Conservation (phyloP, 2,888 invertebrate genomes). For the Perdita meconis region DNA sequence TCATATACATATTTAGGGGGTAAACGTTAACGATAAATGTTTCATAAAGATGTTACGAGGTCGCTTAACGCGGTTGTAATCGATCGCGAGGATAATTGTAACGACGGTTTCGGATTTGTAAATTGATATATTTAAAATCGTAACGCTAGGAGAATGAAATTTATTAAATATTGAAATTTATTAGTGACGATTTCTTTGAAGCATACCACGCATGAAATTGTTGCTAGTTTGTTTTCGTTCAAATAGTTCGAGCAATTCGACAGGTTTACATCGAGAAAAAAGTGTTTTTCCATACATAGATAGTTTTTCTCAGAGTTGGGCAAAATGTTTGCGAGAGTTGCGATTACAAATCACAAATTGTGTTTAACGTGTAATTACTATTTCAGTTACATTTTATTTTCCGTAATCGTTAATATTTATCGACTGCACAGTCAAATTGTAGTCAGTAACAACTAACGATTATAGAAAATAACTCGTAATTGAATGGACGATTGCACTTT, state of each 20-base stretch:
- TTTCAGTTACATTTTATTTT: too few relatives aligned
- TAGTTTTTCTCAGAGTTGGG: too few relatives aligned
- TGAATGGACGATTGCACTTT: too few relatives aligned
- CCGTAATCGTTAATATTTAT: too few relatives aligned
- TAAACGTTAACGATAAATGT: conserved; percentile 3
- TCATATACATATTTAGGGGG: background rate
- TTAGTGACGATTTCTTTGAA: conserved; percentile 13
- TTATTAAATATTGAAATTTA: background rate
- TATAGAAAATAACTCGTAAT: too few relatives aligned
- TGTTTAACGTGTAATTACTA: too few relatives aligned
- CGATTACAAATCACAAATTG: too few relatives aligned
- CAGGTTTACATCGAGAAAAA: conserved; percentile 31
- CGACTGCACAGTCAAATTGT: too few relatives aligned
- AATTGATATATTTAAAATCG: background rate
- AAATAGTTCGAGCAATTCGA: conserved; percentile 15
- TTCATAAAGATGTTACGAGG: conserved; percentile 1
- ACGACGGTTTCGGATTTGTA: background rate
- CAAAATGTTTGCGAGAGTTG: too few relatives aligned
- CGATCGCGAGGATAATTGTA: background rate
- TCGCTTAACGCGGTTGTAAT: background rate
- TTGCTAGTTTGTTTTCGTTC: conserved; percentile 30
- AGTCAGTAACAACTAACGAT: too few relatives aligned
- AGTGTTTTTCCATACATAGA: conserved; percentile 40
- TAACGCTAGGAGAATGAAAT: background rate
- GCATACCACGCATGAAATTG: conserved; percentile 41